A percentile compares a stretch with the other conserved stretches of the same genome.
Evolutionary conservation across 2,888 invertebrate species (phyloP).

Genomic region (Stenichneumon culpator): DNA sequence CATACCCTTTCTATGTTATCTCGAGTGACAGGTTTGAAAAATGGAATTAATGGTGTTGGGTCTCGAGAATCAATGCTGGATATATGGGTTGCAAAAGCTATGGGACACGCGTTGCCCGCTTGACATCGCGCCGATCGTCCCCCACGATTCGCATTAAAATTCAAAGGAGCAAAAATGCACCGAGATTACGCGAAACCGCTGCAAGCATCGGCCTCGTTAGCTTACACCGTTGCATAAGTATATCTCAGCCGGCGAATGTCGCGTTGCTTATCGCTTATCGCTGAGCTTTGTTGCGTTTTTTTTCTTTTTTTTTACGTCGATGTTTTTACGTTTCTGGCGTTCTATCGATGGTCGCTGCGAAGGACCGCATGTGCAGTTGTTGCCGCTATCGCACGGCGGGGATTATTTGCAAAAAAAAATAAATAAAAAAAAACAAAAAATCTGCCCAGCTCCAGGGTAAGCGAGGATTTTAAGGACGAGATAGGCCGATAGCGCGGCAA

Average conservation of each 20-base stretch:
- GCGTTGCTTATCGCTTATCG: slow-evolving; percentile 52
- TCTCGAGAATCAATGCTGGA: not conserved
- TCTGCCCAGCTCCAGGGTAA: not conserved
- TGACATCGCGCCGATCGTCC: not conserved
- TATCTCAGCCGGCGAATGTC: slow-evolving; percentile 21
- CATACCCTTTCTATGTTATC: not conserved
- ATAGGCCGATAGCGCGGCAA: not conserved
- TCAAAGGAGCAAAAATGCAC: slow-evolving; percentile 20
- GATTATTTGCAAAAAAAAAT: not conserved
- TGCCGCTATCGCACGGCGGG: not conserved
- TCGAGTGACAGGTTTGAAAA: not conserved
- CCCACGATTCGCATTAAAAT: slow-evolving; percentile 16
- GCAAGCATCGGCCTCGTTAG: slow-evolving; percentile 16
- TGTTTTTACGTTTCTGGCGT: slow-evolving; percentile 46
- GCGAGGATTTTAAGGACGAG: not conserved
- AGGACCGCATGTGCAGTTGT: not conserved
- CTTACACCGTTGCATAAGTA: slow-evolving; percentile 32
- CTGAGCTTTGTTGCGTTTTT: slow-evolving; percentile 29
- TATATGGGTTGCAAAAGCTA: not conserved
- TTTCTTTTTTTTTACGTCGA: not conserved
- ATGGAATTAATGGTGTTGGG: not conserved
- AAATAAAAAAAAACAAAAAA: slow-evolving; percentile 5
- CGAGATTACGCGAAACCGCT: slow-evolving; percentile 17
- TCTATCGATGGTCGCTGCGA: slow-evolving; percentile 22
- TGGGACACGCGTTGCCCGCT: not conserved